These are phyloP conservation scores for Lepus townsendii DNA, from an alignment of 2,797 vertebrate genomes.

Conservation along the genomic window DNA sequence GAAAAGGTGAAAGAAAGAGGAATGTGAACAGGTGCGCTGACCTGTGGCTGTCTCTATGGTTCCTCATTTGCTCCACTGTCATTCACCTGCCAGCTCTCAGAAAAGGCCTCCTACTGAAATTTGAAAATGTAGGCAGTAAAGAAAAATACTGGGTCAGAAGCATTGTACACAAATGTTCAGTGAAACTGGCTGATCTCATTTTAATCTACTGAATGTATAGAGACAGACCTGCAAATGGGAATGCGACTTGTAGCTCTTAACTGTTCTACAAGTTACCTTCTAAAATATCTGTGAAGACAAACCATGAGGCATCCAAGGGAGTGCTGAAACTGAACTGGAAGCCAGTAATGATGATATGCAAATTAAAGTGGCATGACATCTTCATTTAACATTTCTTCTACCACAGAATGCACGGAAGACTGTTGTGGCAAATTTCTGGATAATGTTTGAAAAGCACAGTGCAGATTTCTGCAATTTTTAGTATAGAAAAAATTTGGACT, in stretches of 20 bases:
- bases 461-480: background rate
- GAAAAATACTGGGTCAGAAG: background rate
- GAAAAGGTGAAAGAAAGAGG: background rate
- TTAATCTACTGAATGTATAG: background rate
- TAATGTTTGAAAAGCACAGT: background rate
- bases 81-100: background rate
- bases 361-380: background rate
- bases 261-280: conserved; percentile 31
- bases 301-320: background rate
- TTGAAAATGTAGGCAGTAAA: background rate
- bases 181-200: background rate
- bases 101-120: background rate
- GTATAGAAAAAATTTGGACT: background rate
- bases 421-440: background rate
- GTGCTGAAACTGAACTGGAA: background rate
- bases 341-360: background rate
- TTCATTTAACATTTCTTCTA: background rate
- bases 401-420: background rate
- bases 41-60: background rate
- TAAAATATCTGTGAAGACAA: background rate
- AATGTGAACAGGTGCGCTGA: background rate
- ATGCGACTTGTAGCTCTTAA: background rate
- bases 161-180: background rate
- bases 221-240: background rate
- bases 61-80: background rate